Evolutionary conservation across 2,797 vertebrate genomes (phyloP).

Genomic region (Falco berigora): DNA sequence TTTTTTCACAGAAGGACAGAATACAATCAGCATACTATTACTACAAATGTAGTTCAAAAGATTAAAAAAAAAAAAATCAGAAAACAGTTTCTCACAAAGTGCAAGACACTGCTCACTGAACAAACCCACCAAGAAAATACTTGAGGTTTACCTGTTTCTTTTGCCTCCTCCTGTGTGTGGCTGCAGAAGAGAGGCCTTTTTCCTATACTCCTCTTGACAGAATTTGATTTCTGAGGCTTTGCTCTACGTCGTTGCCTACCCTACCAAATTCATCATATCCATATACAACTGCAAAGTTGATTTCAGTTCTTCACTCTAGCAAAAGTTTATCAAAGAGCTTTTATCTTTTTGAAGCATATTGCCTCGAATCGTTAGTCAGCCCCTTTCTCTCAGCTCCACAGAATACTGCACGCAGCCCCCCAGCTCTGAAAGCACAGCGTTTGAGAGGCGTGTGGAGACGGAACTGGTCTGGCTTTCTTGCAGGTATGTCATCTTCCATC

Average conservation of each 20-base stretch:
- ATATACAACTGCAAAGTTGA: not conserved
- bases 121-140: not conserved
- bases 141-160: not conserved
- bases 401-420: not conserved
- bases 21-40: not conserved
- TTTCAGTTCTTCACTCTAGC: not conserved
- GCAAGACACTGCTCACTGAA: not conserved
- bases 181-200: not conserved
- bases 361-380: not conserved
- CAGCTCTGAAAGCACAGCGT: accelerated
- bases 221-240: not conserved
- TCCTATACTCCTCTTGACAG: not conserved
- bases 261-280: not conserved
- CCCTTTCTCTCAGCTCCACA: not conserved
- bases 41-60: not conserved
- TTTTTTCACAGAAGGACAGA: not conserved
- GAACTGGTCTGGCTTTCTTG: not conserved
- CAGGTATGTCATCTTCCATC: not conserved
- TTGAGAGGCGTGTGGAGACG: not conserved
- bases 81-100: not conserved
- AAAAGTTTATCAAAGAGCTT: not conserved
- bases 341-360: not conserved
- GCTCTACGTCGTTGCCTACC: not conserved
- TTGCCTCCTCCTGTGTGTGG: not conserved
- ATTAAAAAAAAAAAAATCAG: not conserved